Base-by-base conservation (phyloP, 2,888 invertebrate species). In the Cerastoderma edule region DNA sequence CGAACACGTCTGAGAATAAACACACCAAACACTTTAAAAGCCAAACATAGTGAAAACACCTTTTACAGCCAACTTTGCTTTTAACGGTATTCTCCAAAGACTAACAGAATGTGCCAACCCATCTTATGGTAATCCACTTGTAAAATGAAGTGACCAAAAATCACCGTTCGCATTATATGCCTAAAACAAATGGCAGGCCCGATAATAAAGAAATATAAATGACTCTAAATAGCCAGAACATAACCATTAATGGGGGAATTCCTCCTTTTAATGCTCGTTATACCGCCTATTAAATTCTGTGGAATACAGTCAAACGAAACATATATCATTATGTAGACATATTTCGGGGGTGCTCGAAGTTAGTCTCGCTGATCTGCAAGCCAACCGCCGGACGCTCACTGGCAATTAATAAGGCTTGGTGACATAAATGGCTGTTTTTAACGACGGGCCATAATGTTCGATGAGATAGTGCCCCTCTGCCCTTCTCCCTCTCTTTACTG, bases 131-230 rank as follows among this genome's bases (percentile, higher is more conserved):
- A 44, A 60, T 67, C 72, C 65, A 70, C 68, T 64, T 69, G 53
- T 54, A 72, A 81, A 77, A 77, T 81, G 80, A 81, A 71, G 30
- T 60, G 69, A 66, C 50, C 72, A 54, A 69, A 75, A 72, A 68
- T 53, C 65, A 44, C 46, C 48, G 44, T 57, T 72, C 67, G 75
- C 67, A 66, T 75, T 75, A 75, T 75, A 79, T 46, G 53, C 72
- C 72, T 79, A 79, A 79, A 81, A 81, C 81, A 81, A 81, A 81
- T 78, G 78, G 69, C 60, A 66, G 71, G 67, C 66, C 71, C 48
- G 78, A 75, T 81, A 75, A 73, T 81, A 75, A 81, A 81, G 81
- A 75, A 81, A 75, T 76, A 78, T 81, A 81, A 79, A 81, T 78
- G 81, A 72, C 72, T 73, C 78, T 68, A 76, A 78, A 81, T 81